phyloP scores from a whole-genome alignment of 2,888 invertebrate species.

The Cinara cedri region DNA sequence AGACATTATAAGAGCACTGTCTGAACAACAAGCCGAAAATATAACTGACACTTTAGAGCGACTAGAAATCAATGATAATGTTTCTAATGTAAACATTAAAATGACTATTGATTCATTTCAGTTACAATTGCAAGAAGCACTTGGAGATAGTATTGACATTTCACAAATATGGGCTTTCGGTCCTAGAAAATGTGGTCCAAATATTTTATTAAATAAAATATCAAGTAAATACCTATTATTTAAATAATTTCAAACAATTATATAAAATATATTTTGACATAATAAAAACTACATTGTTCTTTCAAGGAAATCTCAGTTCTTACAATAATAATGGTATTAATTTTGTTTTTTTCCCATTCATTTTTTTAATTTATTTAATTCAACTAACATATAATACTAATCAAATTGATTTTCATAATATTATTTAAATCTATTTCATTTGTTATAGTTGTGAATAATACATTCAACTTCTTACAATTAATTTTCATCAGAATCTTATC shows the following conservation, averaged over 20 bases:
- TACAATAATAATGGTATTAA: no score
- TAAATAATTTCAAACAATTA: constrained; percentile 9
- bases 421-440: no score
- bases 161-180: constrained; percentile 86
- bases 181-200: constrained; percentile 85
- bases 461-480: no score
- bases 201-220: constrained; percentile 84
- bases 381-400: no score
- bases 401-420: no score
- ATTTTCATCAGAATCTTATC: no score
- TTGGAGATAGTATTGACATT: constrained; percentile 66
- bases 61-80: constrained; percentile 23
- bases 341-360: no score
- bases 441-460: no score
- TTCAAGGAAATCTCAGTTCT: no score
- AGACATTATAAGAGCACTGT: constrained; percentile 71
- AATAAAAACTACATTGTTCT: no score
- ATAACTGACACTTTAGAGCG: constrained; percentile 21
- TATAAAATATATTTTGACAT: no score
- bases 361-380: no score
- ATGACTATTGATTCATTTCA: constrained; percentile 51
- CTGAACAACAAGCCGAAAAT: constrained; percentile 33
- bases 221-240: constrained; percentile 66
- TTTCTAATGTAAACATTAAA: constrained; percentile 33
- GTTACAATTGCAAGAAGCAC: constrained; percentile 35